Evolutionary conservation across 2,113 vertebrate species (phyloP).

Genomic region (Melanocharis versteri): DNA sequence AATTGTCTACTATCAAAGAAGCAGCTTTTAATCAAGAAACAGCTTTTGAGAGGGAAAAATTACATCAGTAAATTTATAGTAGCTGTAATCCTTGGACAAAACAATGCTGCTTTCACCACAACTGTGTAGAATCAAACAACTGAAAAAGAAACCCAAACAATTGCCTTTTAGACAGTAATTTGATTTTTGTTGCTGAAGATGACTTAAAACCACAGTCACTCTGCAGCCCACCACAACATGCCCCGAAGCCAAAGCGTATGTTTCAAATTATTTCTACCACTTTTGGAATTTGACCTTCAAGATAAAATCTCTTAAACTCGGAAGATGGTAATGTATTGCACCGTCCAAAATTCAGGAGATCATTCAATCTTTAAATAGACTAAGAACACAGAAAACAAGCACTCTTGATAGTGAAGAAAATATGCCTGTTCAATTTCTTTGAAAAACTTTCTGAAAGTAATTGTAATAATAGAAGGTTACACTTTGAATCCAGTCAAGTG

Average conservation of each 20-base stretch:
- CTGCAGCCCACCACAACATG: neutral
- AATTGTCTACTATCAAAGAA: neutral
- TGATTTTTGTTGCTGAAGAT: neutral
- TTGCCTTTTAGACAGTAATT: neutral
- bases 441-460: neutral
- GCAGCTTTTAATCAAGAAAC: neutral
- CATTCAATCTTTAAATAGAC: neutral
- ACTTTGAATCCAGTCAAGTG: neutral
- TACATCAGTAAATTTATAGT: neutral
- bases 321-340: neutral
- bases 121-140: neutral
- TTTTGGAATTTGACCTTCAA: neutral
- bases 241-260: neutral
- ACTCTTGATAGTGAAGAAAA: neutral
- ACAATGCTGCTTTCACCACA: neutral
- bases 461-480: neutral
- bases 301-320: neutral
- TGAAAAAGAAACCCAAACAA: conserved; percentile 10
- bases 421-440: neutral
- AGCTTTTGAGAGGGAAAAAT: neutral
- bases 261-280: neutral
- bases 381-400: neutral
- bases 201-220: conserved; percentile 1
- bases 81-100: neutral
- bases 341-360: neutral